Percentiles rank a stretch among this genome's conserved stretches.
Conservation (phyloP, 2,797 vertebrate species). For the Clamator glandarius region DNA sequence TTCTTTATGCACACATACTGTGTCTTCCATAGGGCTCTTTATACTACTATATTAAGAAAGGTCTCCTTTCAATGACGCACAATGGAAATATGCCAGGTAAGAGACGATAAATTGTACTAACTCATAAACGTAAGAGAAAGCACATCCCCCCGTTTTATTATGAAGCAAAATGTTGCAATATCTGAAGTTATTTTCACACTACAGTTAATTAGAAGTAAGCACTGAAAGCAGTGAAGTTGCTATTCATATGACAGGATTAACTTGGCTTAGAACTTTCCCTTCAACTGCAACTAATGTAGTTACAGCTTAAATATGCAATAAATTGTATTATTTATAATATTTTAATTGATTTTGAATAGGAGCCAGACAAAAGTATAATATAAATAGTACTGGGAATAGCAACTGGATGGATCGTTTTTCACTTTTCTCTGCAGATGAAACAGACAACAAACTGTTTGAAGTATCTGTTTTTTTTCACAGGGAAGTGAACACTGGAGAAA, state of each 20-base stretch:
- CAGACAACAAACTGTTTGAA: background rate
- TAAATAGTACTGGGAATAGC: background rate
- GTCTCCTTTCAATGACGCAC: constrained; percentile 39
- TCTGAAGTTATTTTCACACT: background rate
- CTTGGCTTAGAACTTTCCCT: background rate
- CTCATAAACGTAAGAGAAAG: background rate
- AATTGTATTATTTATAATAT: background rate
- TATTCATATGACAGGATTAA: background rate
- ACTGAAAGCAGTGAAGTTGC: background rate
- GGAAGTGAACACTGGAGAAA: background rate
- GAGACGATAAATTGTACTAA: constrained; percentile 40
- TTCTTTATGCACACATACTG: constrained; percentile 10
- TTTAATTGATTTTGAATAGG: background rate
- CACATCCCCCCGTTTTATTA: background rate
- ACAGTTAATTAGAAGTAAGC: background rate
- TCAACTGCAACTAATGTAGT: background rate
- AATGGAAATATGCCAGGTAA: background rate
- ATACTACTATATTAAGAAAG: constrained; percentile 27
- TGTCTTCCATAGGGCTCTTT: constrained; percentile 62
- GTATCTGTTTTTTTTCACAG: background rate
- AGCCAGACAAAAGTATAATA: background rate
- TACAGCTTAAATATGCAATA: background rate
- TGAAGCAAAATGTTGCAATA: background rate
- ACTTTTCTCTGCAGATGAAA: background rate
- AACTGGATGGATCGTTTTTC: background rate